Evolutionary conservation across 2,888 invertebrate species (phyloP).

Genomic region (Phasia obesa): DNA sequence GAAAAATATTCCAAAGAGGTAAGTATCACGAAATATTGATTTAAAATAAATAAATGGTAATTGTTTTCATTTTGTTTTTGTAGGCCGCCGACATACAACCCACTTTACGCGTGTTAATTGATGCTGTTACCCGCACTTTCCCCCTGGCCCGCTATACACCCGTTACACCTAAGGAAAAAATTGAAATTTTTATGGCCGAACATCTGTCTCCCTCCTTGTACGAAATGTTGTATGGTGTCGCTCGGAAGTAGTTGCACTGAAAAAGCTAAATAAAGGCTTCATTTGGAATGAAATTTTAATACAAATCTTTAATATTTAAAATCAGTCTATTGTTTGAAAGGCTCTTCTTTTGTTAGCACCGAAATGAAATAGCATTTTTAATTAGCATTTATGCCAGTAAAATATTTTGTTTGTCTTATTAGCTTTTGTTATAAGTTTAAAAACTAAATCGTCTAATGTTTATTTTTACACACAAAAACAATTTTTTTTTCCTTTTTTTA

Average conservation of each 20-base stretch:
- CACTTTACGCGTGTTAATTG: conserved; percentile 89
- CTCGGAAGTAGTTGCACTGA: conserved; percentile 74
- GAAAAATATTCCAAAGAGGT: conserved; percentile 89
- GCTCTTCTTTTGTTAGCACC: conserved; percentile 1
- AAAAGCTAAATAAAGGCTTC: too few species aligned
- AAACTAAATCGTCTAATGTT: too few species aligned
- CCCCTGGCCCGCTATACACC: conserved; percentile 93
- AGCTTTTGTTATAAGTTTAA: conserved; percentile 2
- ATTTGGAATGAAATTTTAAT: too few species aligned
- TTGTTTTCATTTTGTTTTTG: conserved; percentile 71
- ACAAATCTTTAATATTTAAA: too few species aligned
- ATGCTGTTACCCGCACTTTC: conserved; percentile 91
- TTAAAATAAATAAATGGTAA: background rate
- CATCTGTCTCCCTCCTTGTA: conserved; percentile 92
- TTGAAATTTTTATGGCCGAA: conserved; percentile 91
- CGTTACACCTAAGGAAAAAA: conserved; percentile 89
- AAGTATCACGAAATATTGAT: conserved; percentile 46
- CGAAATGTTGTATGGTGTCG: conserved; percentile 87
- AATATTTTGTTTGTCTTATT: conserved; percentile 32
- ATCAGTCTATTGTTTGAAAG: too few species aligned
- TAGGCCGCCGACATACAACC: conserved; percentile 90
- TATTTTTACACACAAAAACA: too few species aligned
- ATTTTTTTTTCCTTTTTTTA: background rate
- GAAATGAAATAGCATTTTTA: conserved; percentile 62
- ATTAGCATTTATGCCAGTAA: conserved; percentile 67